These are phyloP conservation scores for Meliscaeva auricollis DNA, from an alignment of 2,888 invertebrate species.

Conservation along the genomic window DNA sequence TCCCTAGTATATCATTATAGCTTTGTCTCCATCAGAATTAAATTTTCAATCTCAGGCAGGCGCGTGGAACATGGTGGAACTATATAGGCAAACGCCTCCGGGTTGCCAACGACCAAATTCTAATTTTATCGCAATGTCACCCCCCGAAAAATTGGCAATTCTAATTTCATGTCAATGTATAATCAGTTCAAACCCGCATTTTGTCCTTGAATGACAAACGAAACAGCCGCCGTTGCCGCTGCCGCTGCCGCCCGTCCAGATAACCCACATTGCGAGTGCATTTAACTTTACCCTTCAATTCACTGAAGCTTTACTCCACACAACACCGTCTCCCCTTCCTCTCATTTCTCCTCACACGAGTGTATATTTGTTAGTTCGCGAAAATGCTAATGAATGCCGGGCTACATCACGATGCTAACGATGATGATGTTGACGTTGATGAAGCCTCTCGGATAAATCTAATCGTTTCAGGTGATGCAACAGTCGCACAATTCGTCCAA, in stretches of 20 bases:
- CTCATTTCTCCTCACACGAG: neutral
- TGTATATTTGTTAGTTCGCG: slow-evolving; percentile 17
- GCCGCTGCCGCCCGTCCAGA: slow-evolving; percentile 39
- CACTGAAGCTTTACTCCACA: neutral
- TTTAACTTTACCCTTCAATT: slow-evolving; percentile 68
- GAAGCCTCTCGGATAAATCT: slow-evolving; percentile 60
- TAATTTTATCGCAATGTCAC: slow-evolving; percentile 54
- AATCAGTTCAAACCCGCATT: slow-evolving; percentile 10
- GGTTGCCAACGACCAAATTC: slow-evolving; percentile 15
- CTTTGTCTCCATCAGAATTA: slow-evolving; percentile 3
- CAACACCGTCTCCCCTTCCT: neutral
- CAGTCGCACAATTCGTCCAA: slow-evolving; percentile 60
- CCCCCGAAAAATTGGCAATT: slow-evolving; percentile 54
- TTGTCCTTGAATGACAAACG: slow-evolving; percentile 47
- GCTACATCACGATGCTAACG: slow-evolving; percentile 39
- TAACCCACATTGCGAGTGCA: slow-evolving; percentile 70
- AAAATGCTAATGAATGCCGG: slow-evolving; percentile 57
- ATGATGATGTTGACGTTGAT: slow-evolving; percentile 57
- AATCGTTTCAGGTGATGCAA: slow-evolving; percentile 62
- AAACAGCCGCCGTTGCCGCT: too few species aligned
- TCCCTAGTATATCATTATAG: neutral
- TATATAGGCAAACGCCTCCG: neutral
- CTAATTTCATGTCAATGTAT: slow-evolving; percentile 31
- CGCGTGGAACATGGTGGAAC: neutral
- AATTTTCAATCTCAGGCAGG: slow-evolving; percentile 20